Conservation (phyloP, 1,140 invertebrate genomes). For the Brachystomella parvula region DNA sequence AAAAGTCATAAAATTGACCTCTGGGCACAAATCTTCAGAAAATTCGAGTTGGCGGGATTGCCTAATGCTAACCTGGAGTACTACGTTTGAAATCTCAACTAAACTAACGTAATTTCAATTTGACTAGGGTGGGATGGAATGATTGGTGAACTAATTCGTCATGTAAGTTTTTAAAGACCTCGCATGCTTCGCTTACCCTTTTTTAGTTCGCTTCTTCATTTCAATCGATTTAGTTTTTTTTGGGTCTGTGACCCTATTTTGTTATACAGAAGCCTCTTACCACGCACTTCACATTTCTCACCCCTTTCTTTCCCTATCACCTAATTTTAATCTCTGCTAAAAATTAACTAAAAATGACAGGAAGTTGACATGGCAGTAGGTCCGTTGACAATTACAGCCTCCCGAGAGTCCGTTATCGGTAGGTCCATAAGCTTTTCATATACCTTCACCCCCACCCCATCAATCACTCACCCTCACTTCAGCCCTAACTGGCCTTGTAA, state of each 20-base stretch:
- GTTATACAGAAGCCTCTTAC: slow-evolving; percentile 8
- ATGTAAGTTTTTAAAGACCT: slow-evolving; percentile 27
- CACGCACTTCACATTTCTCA: background rate
- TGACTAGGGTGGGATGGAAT: slow-evolving; percentile 34
- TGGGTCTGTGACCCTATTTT: background rate
- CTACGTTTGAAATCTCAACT: too few species aligned
- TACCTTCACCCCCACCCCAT: too few species aligned
- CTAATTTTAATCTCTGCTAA: background rate
- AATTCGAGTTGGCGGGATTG: too few species aligned
- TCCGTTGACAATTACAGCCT: slow-evolving; percentile 55
- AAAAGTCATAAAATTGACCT: too few species aligned
- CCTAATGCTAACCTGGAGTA: too few species aligned
- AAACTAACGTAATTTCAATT: background rate
- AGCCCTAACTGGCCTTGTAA: background rate
- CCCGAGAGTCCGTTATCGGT: slow-evolving; percentile 57
- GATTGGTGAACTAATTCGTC: slow-evolving; percentile 35
- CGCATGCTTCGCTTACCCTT: background rate
- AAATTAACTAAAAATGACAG: slow-evolving; percentile 40
- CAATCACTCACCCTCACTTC: background rate
- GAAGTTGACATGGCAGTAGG: slow-evolving; percentile 58
- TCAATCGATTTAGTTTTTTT: background rate
- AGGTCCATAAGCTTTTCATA: slow-evolving; percentile 36
- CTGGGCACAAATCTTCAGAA: too few species aligned
- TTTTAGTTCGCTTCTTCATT: background rate
- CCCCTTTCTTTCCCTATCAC: background rate